Evolutionary conservation across 1,140 invertebrate genomes (phyloP), one percentile per base, ranked within the genome.

Genomic region (Hydropsyche tenuis): DNA sequence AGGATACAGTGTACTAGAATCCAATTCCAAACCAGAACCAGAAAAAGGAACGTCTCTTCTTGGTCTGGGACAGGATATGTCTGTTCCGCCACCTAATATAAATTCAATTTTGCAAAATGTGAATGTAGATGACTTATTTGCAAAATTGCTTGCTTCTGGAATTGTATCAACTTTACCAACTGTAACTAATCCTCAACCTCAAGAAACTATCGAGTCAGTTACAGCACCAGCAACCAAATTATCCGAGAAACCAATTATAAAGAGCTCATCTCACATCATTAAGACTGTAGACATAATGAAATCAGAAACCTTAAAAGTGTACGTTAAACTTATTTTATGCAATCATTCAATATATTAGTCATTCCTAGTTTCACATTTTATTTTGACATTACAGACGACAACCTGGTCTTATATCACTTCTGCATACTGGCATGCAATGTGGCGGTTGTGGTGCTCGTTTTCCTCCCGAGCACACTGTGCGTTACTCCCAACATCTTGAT

Each of bases 381-480:
- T 75, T 73, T 73, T 77, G 74, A 72, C 74, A 74, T 79, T 80
- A 42, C 73, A 91, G 89, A 0, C 88, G 90, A 60, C 90, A 94
- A 78, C 82, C 87, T 0, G 89, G 87, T 1, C 84, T 95, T 0
- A 88, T 94, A 11, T 80, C 87, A 5, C 81, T 84, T 2, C 82
- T 98, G 7, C 96, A 96, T 81, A 87, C 89, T 69, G 96, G 96
- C 5, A 94, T 97, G 85, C 96, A 98, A 82, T 99, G 97, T 84
- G 93, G 93, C 70, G 95, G 95, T 22, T 99, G 96, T 85, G 96
- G 96, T 16, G 89, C 94, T 25, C 87, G 97, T 46, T 98, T 98
- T 82, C 90, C 92, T 11, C 90, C 93, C 0, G 93, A 95, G 81
- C 90, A 94, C 79, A 95, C 93, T 0, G 92, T 94, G 27, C 89